Base-by-base conservation (phyloP, 1,140 invertebrate species). In the Diprion similis region DNA sequence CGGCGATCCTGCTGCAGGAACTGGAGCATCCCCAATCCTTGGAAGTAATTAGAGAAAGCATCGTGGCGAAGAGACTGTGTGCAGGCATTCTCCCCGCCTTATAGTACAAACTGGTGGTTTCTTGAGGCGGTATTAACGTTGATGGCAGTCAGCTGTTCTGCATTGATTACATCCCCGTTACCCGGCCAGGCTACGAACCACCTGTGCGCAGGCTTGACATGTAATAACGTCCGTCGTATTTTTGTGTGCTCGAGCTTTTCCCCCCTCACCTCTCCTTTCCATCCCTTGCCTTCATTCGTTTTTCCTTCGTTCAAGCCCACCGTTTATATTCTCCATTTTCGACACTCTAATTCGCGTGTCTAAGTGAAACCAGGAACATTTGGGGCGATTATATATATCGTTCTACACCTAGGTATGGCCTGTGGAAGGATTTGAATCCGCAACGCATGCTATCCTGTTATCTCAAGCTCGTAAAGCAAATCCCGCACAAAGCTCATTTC, bases 81-180 rank as follows among this genome's bases (percentile, higher is more conserved):
- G 24, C 24, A 37, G 24, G 24, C 24, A 37, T 37, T 37, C 24
- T 37, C 24, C 6, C 51, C 51, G n/a, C 9, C 51, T 15, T 8
- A 59, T 59, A 59, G 4, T 59, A 59, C n/a, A 59, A 6, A 59
- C 51, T 59, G 11, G 24, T 37, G 24, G 51, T 13, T 59, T 59
- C 51, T 59, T 59, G 51, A 59, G 8, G 51, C 8, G 51, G 51
- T 59, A 59, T 59, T 59, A 59, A 59, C 51, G 51, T 59, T 59
- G 51, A 59, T 59, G 51, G 51, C 51, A 59, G 51, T 59, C 51
- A 59, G 51, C 51, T 59, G 51, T 59, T 59, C 51, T 59, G 51
- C 51, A 59, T 59, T 59, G 51, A 59, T 59, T 59, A 59, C 51
- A 59, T 10, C 51, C n/a, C 24, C 24, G 24, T 37, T 9, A 13